Percentiles rank a stretch among this genome's conserved stretches.
These are phyloP conservation scores for Crypturellus undulatus DNA, from an alignment of 2,113 vertebrate species.

Conservation along the genomic window DNA sequence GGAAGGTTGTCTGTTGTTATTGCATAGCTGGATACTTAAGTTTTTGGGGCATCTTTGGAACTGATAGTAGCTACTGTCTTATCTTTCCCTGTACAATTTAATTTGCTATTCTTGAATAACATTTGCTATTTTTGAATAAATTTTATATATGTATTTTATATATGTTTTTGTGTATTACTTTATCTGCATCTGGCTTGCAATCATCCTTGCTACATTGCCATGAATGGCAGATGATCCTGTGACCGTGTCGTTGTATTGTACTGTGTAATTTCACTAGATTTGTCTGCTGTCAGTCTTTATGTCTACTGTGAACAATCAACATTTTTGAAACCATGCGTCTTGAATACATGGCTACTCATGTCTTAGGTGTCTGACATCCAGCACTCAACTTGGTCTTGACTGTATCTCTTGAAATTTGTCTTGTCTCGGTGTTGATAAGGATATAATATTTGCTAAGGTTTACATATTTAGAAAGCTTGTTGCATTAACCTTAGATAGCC, in stretches of 20 bases:
- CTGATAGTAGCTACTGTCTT: not conserved
- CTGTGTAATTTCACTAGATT: not conserved
- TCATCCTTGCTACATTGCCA: fast-evolving
- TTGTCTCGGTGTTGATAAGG: not conserved
- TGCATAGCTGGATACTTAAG: not conserved
- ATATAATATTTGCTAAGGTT: not conserved
- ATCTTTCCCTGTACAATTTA: not conserved
- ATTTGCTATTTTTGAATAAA: no score
- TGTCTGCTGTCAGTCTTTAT: not conserved
- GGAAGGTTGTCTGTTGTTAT: not conserved
- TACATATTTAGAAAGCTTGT: not conserved
- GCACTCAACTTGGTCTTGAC: not conserved
- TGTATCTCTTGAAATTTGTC: not conserved
- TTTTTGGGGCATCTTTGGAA: slow-evolving; percentile 13
- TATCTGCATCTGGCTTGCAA: not conserved
- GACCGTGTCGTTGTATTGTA: not conserved
- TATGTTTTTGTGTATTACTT: not conserved
- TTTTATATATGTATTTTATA: not conserved
- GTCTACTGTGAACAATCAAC: not conserved
- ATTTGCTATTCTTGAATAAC: not conserved
- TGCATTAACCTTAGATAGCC: not conserved
- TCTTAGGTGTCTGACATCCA: not conserved
- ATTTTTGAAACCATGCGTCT: not conserved
- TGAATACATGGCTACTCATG: not conserved
- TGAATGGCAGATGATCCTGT: not conserved